Conservation (phyloP, 2,797 vertebrate species). For the Crenuchus spilurus region DNA sequence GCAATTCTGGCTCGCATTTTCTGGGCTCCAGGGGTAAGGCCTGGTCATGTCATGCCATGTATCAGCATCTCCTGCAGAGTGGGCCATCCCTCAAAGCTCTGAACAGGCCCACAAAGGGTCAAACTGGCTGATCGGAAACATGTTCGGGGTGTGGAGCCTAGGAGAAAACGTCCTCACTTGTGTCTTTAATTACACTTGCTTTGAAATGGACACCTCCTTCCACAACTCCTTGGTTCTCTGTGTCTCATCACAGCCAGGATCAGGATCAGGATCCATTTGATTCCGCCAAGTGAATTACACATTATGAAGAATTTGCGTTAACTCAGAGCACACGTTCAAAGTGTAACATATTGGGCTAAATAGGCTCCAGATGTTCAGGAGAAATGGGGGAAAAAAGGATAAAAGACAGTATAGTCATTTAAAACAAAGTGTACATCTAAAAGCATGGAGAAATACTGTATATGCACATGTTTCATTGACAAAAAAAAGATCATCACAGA, state of each 20-base stretch:
- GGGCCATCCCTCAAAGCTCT: not conserved
- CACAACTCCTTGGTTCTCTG: constrained; percentile 2
- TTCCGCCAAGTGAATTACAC: not conserved
- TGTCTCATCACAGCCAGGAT: not conserved
- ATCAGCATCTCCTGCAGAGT: not conserved
- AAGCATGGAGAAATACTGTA: too few relatives aligned
- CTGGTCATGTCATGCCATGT: not conserved
- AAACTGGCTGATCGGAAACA: constrained; percentile 10
- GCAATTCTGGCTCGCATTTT: not conserved
- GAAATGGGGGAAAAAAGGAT: too few relatives aligned
- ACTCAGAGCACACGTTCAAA: too few relatives aligned
- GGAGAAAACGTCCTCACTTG: not conserved
- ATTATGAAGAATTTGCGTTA: too few relatives aligned
- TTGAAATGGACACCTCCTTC: constrained; percentile 15
- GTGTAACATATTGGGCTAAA: too few relatives aligned
- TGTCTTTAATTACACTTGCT: not conserved
- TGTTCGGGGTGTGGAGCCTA: not conserved
- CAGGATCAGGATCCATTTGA: not conserved
- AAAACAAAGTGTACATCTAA: too few relatives aligned
- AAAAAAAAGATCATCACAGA: not conserved
- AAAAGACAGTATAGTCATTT: too few relatives aligned
- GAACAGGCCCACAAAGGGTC: not conserved
- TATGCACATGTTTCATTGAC: too few relatives aligned
- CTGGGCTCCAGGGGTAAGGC: not conserved
- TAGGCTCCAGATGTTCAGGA: too few relatives aligned